These are phyloP conservation scores for Pachycephus smyrnensis DNA, from an alignment of 2,888 invertebrate species.

Conservation along the genomic window DNA sequence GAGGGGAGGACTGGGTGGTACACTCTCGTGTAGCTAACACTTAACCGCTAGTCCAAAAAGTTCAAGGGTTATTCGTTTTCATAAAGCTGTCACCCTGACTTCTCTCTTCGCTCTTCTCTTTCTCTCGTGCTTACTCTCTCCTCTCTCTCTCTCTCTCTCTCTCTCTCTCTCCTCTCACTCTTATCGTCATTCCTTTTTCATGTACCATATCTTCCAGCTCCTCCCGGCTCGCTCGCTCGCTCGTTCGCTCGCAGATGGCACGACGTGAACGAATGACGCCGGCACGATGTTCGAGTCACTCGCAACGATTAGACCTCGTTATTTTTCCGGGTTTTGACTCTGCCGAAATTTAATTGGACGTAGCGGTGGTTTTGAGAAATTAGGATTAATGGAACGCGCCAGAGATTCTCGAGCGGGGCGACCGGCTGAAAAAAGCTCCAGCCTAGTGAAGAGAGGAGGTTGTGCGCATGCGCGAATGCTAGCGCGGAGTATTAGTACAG, in stretches of 20 bases:
- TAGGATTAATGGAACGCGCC: neutral
- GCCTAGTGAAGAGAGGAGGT: no score
- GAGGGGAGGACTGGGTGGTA: neutral
- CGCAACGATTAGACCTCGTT: slow-evolving; percentile 1
- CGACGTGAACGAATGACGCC: no score
- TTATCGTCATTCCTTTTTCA: no score
- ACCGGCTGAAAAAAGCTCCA: no score
- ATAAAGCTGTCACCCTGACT: slow-evolving; percentile 15
- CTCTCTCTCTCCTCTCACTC: no score
- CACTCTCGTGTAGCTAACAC: neutral
- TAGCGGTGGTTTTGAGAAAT: slow-evolving; percentile 3
- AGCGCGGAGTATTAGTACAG: no score
- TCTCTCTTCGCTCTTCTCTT: neutral
- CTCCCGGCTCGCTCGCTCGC: no score
- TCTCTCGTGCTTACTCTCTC: neutral
- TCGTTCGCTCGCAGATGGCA: no score
- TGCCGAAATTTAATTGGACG: slow-evolving; percentile 1
- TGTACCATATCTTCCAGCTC: neutral
- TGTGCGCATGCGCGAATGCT: no score
- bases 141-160: neutral
- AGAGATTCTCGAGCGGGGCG: no score
- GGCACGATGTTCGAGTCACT: no score
- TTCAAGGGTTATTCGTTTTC: slow-evolving; percentile 24
- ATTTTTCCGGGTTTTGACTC: slow-evolving; percentile 6
- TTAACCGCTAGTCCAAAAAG: neutral